A percentile compares a stretch with the other conserved stretches of the same genome.
Evolutionary conservation across 2,113 vertebrate genomes (phyloP).

Genomic region (Laticauda colubrina): DNA sequence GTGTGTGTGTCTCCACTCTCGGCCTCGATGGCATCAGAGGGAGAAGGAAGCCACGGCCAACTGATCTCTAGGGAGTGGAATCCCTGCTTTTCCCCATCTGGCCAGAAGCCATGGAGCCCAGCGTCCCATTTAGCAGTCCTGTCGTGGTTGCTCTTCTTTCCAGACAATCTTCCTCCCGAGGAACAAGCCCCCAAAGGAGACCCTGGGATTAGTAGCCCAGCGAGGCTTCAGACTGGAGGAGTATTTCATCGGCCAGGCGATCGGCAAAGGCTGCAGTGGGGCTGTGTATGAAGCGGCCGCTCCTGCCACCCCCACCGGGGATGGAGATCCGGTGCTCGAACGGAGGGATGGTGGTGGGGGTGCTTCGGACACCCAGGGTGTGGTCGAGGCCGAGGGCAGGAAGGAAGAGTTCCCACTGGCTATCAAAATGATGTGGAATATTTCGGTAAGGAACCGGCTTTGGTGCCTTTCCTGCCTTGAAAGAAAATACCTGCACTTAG

Average conservation of each 20-base stretch:
- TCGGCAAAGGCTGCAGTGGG: slow-evolving; percentile 88
- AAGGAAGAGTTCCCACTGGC: slow-evolving; percentile 66
- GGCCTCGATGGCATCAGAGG: background rate
- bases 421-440: slow-evolving; percentile 82
- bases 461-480: background rate
- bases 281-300: slow-evolving; percentile 84
- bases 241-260: slow-evolving; percentile 82
- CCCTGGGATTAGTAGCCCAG: slow-evolving; percentile 64
- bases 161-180: slow-evolving; percentile 81
- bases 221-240: slow-evolving; percentile 87
- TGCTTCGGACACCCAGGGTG: slow-evolving; percentile 25
- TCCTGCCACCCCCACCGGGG: slow-evolving; percentile 10
- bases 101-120: background rate
- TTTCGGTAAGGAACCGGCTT: slow-evolving; percentile 60
- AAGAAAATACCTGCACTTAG: background rate
- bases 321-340: rapidly evolving
- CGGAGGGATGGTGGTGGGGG: rapidly evolving
- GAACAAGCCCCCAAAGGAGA: slow-evolving; percentile 72
- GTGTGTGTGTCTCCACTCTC: too few species aligned
- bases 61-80: background rate
- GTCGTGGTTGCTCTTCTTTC: rapidly evolving
- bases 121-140: background rate
- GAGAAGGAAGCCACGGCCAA: background rate
- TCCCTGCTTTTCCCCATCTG: background rate
- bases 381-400: rapidly evolving